Percentiles rank a stretch among this genome's conserved stretches.
Conservation (phyloP, 2,113 vertebrate genomes). For the Notiomystis cincta region DNA sequence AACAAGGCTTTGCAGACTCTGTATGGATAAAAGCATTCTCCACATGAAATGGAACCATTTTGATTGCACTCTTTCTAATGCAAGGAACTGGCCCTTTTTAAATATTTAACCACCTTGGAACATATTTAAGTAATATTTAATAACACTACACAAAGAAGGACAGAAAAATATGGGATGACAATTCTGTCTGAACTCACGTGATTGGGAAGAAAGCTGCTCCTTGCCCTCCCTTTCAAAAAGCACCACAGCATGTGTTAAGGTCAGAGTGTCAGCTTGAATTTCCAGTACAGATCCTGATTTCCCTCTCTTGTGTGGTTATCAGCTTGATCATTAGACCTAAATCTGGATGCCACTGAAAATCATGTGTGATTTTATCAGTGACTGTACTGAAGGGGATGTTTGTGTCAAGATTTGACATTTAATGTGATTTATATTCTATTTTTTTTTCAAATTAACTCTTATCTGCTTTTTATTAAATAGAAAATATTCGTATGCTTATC, state of each 20-base stretch:
- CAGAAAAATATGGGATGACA: not conserved
- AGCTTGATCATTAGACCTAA: not conserved
- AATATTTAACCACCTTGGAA: not conserved
- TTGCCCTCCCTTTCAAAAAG: not conserved
- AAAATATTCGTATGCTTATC: not conserved
- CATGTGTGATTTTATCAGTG: not conserved
- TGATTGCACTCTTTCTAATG: not conserved
- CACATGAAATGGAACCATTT: not conserved
- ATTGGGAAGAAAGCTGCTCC: not conserved
- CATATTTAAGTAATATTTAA: not conserved
- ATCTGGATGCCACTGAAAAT: slow-evolving; percentile 1
- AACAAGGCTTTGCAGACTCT: not conserved
- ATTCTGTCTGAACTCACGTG: not conserved
- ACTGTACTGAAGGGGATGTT: not conserved
- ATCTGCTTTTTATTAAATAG: not conserved
- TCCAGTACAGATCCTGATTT: not conserved
- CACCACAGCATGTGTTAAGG: slow-evolving; percentile 5
- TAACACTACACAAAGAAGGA: not conserved
- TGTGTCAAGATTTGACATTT: not conserved
- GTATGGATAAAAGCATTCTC: not conserved
- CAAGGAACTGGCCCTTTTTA: not conserved
- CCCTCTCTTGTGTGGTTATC: not conserved
- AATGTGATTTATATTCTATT: not conserved
- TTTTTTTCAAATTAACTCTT: not conserved
- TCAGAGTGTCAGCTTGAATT: slow-evolving; percentile 33